Percentiles rank a stretch among this genome's conserved stretches.
phyloP scores from a whole-genome alignment of 2,797 vertebrate genomes.

The Anas acuta region DNA sequence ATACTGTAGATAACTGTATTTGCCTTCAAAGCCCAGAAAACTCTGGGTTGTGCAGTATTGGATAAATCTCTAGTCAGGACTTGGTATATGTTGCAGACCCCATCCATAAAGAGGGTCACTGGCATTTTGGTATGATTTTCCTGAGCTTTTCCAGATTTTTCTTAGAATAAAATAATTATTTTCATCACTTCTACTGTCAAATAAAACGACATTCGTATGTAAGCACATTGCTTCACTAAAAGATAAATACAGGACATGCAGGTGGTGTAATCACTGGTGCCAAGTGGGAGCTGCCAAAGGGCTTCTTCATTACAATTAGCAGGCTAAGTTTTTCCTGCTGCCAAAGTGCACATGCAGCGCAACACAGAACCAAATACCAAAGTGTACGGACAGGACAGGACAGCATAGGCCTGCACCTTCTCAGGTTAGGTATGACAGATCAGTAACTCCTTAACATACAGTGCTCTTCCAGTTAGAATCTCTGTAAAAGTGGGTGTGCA shows the following conservation, averaged over 20 bases:
- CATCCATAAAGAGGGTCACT: background rate
- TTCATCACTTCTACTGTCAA: background rate
- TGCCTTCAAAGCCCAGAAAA: background rate
- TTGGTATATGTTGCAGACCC: background rate
- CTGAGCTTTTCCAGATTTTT: background rate
- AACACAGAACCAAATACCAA: background rate
- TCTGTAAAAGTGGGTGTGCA: background rate
- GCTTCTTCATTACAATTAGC: background rate
- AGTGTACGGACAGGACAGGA: background rate
- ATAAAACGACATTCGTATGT: background rate
- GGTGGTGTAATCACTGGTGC: background rate
- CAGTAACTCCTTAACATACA: background rate
- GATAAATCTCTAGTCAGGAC: background rate
- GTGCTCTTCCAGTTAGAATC: background rate
- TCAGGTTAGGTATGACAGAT: background rate
- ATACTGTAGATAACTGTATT: background rate
- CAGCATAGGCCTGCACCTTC: background rate
- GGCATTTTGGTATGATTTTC: background rate
- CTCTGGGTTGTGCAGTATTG: background rate
- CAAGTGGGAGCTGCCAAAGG: background rate
- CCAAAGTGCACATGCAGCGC: background rate
- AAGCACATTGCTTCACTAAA: background rate
- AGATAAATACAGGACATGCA: background rate
- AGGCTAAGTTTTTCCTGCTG: background rate
- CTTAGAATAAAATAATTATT: background rate